phyloP scores from a whole-genome alignment of 2,113 vertebrate genomes.

The Tachycineta bicolor region DNA sequence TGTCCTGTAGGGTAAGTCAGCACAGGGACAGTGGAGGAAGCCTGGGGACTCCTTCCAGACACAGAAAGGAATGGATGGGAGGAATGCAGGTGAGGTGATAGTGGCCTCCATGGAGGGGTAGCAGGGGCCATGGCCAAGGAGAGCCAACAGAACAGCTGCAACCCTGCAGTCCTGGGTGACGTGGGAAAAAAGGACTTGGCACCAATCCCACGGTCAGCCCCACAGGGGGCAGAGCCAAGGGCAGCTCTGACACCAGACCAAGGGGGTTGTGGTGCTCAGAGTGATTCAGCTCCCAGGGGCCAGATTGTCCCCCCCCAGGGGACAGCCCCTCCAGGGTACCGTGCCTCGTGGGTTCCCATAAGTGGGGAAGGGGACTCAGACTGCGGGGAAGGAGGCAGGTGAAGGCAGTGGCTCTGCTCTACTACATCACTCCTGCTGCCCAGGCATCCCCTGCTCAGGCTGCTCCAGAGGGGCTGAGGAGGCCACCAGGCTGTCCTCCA shows the following conservation, averaged over 20 bases:
- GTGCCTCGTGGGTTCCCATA: accelerated
- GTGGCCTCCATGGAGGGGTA: background rate
- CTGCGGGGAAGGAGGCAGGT: background rate
- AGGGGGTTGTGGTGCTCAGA: accelerated
- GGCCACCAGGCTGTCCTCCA: background rate
- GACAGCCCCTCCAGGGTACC: background rate
- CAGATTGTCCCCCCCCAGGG: background rate
- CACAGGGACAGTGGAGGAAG: background rate
- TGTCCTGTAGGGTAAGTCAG: background rate
- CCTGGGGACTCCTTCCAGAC: background rate
- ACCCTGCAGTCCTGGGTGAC: background rate
- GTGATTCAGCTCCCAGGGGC: background rate
- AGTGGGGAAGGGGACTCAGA: background rate
- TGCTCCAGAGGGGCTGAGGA: background rate
- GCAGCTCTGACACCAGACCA: background rate
- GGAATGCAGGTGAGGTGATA: background rate
- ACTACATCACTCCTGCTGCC: background rate
- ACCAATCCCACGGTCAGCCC: background rate
- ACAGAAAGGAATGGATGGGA: background rate
- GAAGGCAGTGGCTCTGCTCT: background rate
- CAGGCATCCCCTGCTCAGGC: background rate
- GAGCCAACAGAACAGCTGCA: background rate
- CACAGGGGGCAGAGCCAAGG: background rate
- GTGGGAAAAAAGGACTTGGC: background rate
- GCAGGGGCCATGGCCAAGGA: background rate